phyloP scores from a whole-genome alignment of 2,797 vertebrate species.

The Pelobates cultripes region DNA sequence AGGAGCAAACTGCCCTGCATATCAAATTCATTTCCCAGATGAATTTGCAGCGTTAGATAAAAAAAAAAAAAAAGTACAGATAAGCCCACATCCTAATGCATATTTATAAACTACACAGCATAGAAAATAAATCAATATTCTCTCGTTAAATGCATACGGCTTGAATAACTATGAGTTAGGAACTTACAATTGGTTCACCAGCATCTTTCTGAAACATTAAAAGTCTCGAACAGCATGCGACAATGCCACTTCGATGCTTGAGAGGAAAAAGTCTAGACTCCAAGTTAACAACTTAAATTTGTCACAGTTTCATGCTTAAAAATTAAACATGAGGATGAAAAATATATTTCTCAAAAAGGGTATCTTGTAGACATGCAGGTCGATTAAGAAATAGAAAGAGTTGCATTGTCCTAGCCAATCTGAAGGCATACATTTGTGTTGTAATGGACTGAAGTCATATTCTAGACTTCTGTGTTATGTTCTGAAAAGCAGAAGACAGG shows the following conservation, averaged over 20 bases:
- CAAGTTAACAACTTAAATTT: neutral
- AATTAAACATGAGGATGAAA: neutral
- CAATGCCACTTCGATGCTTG: neutral
- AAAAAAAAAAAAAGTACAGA: slow-evolving; percentile 72
- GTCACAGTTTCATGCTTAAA: neutral
- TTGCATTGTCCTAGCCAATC: too few species aligned
- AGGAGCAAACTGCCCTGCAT: slow-evolving; percentile 64
- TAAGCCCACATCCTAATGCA: slow-evolving; percentile 72
- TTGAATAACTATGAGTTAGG: slow-evolving; percentile 58
- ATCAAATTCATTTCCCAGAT: slow-evolving; percentile 62
- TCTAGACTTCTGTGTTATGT: too few species aligned
- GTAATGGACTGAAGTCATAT: too few species aligned
- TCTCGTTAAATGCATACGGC: slow-evolving; percentile 56
- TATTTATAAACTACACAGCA: slow-evolving; percentile 72
- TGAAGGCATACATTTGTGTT: too few species aligned
- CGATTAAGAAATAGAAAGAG: too few species aligned
- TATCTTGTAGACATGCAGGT: neutral
- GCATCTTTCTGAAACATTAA: slow-evolving; percentile 22
- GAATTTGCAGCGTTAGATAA: slow-evolving; percentile 69
- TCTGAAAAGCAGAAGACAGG: too few species aligned
- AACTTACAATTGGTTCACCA: slow-evolving; percentile 52
- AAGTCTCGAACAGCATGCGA: slow-evolving; percentile 13
- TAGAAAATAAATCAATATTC: slow-evolving; percentile 71
- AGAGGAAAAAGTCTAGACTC: neutral
- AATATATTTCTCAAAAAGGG: neutral